These are phyloP conservation scores for Andrena trimmerana DNA, from an alignment of 2,888 invertebrate genomes.

Conservation along the genomic window DNA sequence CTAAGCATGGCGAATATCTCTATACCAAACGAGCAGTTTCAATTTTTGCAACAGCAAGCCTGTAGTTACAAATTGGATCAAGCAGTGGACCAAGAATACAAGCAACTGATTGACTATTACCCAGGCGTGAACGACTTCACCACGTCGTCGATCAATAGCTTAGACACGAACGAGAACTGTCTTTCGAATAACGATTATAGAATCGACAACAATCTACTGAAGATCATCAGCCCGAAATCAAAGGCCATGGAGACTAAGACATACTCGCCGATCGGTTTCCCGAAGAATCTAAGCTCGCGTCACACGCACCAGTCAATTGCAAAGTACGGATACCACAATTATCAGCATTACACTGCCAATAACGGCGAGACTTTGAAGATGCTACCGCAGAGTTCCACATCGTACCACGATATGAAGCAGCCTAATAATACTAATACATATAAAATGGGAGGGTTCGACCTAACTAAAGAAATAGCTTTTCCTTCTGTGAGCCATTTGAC, in stretches of 20 bases:
- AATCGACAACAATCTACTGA: slow-evolving; percentile 78
- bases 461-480: slow-evolving; percentile 76
- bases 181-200: slow-evolving; percentile 74
- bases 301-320: slow-evolving; percentile 73
- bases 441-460: slow-evolving; percentile 78
- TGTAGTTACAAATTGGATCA: slow-evolving; percentile 77
- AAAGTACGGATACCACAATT: slow-evolving; percentile 80
- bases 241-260: slow-evolving; percentile 70
- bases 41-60: slow-evolving; percentile 70
- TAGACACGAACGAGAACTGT: slow-evolving; percentile 72
- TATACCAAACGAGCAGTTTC: slow-evolving; percentile 75
- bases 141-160: slow-evolving; percentile 70
- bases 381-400: slow-evolving; percentile 71
- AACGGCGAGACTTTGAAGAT: slow-evolving; percentile 78
- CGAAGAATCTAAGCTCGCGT: slow-evolving; percentile 75
- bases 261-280: slow-evolving; percentile 80
- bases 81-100: slow-evolving; percentile 78
- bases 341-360: slow-evolving; percentile 80
- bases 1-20: slow-evolving; percentile 71
- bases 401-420: slow-evolving; percentile 78
- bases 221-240: slow-evolving; percentile 76
- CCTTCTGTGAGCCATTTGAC: slow-evolving; percentile 73
- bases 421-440: slow-evolving; percentile 72
- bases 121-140: slow-evolving; percentile 74
- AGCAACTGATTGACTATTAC: slow-evolving; percentile 76